Base-by-base conservation (phyloP, 1,140 invertebrate genomes). In the Latrodectus geometricus region DNA sequence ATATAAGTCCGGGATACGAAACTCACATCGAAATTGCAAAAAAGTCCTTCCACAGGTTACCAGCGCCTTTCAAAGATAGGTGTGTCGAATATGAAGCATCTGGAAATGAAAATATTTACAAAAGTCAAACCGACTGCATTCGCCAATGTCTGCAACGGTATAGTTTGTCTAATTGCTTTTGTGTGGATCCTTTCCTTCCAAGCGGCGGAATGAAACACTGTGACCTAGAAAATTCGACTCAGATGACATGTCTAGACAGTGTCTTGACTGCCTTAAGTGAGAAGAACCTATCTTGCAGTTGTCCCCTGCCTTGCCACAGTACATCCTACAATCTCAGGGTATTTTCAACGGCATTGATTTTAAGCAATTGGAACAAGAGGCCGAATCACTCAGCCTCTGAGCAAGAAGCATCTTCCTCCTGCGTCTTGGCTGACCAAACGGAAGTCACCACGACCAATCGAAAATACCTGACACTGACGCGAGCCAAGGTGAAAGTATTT, bases 141-240 rank as follows among this genome's bases (percentile, higher is more conserved):
- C 66, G 52, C 9, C 20, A 54, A 35, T 81, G 79, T n/a, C 50
- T 70, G 15, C 68, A 70, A 56, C 12, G 56, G n/a, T 52, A n/a
- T 54, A 81, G 49, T 23, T 54, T 61, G n/a, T 9, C 20, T 0
- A 21, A 21, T 17, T 81, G 79, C 14, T 65, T 35, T 15, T 81
- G 79, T 21, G 52, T 61, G 12, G 79, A 81, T 48, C 79, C 79
- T 54, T 70, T 81, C 11, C n/a, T 70, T 14, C 17, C 68, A n/a
- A 5, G 11, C 8, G 21, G 8, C 8, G 12, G 21, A 5, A 17
- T 23, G n/a, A 70, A 8, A 4, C 68, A 5, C 15, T 86, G 83
- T 35, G 23, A 86, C 20, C 50, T 78, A 0, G 70, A 78, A 9
- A 86, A 86, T 15, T 7, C 15, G 2, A 86, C 50, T 9, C 83